Conservation (phyloP, 2,113 vertebrate species). For the Noturus placidus region DNA sequence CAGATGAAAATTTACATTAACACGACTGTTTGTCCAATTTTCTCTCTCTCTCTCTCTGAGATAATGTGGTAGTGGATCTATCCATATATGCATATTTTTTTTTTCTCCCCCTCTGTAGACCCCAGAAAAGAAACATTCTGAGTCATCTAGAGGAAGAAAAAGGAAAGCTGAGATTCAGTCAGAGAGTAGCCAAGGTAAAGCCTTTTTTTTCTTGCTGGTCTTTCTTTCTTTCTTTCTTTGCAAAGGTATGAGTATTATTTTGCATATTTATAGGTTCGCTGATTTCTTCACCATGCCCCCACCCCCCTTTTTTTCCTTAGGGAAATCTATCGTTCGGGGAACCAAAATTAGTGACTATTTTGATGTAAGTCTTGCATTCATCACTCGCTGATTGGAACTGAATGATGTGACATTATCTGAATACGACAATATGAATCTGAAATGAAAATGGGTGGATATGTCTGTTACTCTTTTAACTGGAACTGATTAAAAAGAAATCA, state of each 20-base stretch:
- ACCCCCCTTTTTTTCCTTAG: slow-evolving; percentile 64
- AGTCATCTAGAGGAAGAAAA: slow-evolving; percentile 93
- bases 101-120: slow-evolving; percentile 75
- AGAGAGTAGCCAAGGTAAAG: slow-evolving; percentile 96
- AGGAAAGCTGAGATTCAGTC: slow-evolving; percentile 96
- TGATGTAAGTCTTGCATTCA: slow-evolving; percentile 81
- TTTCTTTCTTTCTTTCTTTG: not conserved
- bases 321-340: slow-evolving; percentile 88
- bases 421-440: not conserved
- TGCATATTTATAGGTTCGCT: slow-evolving; percentile 1
- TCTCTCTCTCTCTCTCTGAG: too few relatives aligned
- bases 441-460: slow-evolving; percentile 25
- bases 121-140: slow-evolving; percentile 95
- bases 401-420: not conserved
- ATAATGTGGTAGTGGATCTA: not conserved
- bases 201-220: not conserved
- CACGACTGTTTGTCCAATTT: too few relatives aligned
- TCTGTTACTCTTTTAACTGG: slow-evolving; percentile 23
- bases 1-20: too few relatives aligned
- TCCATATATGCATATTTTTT: not conserved
- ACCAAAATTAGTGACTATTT: slow-evolving; percentile 99
- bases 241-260: not conserved
- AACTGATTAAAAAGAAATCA: slow-evolving; percentile 24
- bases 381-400: not conserved
- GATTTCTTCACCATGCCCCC: not conserved